These are phyloP conservation scores for Zingel zingel DNA, from an alignment of 2,113 vertebrate genomes.

Conservation along the genomic window DNA sequence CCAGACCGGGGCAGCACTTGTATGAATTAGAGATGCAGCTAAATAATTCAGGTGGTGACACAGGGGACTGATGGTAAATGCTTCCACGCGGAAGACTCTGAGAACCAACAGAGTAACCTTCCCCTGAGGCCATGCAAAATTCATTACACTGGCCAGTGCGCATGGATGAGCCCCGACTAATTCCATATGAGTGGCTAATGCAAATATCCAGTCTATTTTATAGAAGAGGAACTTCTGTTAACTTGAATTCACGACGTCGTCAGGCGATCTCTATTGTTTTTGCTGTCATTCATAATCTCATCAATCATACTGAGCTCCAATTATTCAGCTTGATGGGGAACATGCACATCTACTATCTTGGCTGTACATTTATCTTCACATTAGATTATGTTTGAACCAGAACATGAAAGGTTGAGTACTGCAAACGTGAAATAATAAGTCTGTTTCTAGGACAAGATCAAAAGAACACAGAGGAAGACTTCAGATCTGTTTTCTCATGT, in stretches of 20 bases:
- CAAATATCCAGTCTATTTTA: slow-evolving; percentile 40
- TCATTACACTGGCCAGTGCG: slow-evolving; percentile 60
- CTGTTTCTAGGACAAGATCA: slow-evolving; percentile 58
- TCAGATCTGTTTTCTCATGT: slow-evolving; percentile 41
- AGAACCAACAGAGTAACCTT: slow-evolving; percentile 78
- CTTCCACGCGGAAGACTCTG: slow-evolving; percentile 78
- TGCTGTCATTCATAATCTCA: background rate
- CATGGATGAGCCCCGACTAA: slow-evolving; percentile 55
- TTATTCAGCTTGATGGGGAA: background rate
- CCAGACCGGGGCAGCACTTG: slow-evolving; percentile 58
- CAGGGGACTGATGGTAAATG: slow-evolving; percentile 79
- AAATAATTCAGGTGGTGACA: slow-evolving; percentile 83
- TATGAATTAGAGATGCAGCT: slow-evolving; percentile 84
- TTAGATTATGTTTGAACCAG: slow-evolving; percentile 9
- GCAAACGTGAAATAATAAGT: background rate
- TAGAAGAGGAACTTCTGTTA: background rate
- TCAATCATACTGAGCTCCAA: background rate
- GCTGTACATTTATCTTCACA: background rate
- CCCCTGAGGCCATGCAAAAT: slow-evolving; percentile 79
- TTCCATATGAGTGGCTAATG: slow-evolving; percentile 38
- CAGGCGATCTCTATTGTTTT: slow-evolving; percentile 1
- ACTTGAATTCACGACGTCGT: background rate
- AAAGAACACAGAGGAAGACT: slow-evolving; percentile 27
- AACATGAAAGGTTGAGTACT: background rate
- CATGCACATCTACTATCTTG: slow-evolving; percentile 11